Conservation (phyloP, 2,888 invertebrate genomes). For the Erynnis tages region DNA sequence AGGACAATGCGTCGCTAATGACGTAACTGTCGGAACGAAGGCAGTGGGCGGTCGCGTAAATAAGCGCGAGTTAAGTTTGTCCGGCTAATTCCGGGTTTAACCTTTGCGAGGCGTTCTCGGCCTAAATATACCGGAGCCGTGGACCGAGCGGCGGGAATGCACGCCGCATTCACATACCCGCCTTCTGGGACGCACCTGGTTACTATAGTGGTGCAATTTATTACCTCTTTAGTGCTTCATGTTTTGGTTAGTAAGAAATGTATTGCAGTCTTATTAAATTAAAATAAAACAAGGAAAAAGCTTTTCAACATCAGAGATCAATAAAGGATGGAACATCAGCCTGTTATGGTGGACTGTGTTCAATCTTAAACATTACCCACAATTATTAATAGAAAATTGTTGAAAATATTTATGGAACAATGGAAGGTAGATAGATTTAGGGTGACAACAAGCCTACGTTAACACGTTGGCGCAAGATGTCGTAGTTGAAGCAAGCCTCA, state of each 20-base stretch:
- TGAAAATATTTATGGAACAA: too few species aligned
- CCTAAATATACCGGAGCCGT: conserved; percentile 54
- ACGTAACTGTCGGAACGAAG: conserved; percentile 33
- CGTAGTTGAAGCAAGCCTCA: too few species aligned
- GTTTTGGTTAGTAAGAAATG: neutral
- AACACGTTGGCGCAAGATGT: too few species aligned
- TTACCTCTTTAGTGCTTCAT: neutral
- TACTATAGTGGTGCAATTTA: conserved; percentile 1
- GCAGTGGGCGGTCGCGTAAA: conserved; percentile 52
- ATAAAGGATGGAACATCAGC: too few species aligned
- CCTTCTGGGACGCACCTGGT: conserved; percentile 35
- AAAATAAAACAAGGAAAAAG: too few species aligned
- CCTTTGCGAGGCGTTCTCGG: conserved; percentile 64
- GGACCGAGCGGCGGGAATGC: conserved; percentile 53
- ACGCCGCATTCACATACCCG: conserved; percentile 38
- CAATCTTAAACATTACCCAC: too few species aligned
- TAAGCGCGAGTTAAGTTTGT: conserved; percentile 74
- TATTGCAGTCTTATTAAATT: neutral
- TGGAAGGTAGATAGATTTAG: too few species aligned
- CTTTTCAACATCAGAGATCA: too few species aligned
- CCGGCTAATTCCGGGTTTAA: conserved; percentile 68
- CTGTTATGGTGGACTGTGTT: too few species aligned
- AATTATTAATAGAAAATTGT: too few species aligned
- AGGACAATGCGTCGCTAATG: conserved; percentile 28
- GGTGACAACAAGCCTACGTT: too few species aligned